These are phyloP conservation scores for Mellivora capensis DNA, from an alignment of 2,113 vertebrate species.

Conservation along the genomic window DNA sequence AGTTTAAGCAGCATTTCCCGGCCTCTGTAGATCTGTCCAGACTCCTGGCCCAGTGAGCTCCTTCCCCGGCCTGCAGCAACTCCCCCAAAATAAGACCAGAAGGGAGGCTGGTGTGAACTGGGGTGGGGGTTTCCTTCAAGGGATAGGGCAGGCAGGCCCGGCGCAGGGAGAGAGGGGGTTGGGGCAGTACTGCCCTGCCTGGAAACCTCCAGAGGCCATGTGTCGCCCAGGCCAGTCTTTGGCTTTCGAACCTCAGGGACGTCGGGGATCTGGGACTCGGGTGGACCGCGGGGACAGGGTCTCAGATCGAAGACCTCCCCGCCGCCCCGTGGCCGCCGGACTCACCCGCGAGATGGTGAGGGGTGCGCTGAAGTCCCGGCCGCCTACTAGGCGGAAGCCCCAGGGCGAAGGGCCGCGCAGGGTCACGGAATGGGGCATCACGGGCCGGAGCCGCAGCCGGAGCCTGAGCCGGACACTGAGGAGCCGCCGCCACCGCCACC, in stretches of 20 bases:
- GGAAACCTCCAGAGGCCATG: not conserved
- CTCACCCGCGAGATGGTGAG: conserved; percentile 96
- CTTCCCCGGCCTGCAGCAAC: not conserved
- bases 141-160: not conserved
- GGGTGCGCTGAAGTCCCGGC: conserved; percentile 95
- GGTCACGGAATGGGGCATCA: conserved; percentile 91
- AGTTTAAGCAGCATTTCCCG: not conserved
- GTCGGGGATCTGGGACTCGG: conserved; percentile 26
- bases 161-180: not conserved
- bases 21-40: not conserved
- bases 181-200: not conserved
- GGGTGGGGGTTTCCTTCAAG: not conserved
- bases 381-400: conserved; percentile 96
- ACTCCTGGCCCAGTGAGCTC: not conserved
- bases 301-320: not conserved
- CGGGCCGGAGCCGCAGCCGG: not conserved
- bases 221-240: not conserved
- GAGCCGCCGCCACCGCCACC: not conserved
- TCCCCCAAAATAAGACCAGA: not conserved
- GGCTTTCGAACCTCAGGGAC: not conserved
- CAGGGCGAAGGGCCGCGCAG: conserved; percentile 94
- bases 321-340: not conserved
- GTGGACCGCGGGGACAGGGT: not conserved
- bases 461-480: conserved; percentile 51
- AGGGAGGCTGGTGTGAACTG: not conserved